Conservation (phyloP, 2,113 vertebrate genomes). For the Microcebus murinus region DNA sequence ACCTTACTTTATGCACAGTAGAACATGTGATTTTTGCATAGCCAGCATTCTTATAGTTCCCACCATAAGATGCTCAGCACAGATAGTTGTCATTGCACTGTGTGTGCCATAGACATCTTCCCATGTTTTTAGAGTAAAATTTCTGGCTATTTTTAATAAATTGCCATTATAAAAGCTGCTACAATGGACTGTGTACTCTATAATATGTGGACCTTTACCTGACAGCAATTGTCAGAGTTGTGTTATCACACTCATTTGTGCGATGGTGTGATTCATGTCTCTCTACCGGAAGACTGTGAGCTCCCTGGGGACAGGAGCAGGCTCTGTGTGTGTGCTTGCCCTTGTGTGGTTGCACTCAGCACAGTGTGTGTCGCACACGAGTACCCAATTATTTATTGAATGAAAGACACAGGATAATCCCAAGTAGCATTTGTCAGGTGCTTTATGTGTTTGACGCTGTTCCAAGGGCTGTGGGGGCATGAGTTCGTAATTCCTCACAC, state of each 20-base stretch:
- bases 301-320: not conserved
- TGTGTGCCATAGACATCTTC: not conserved
- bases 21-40: not conserved
- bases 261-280: not conserved
- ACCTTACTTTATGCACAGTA: not conserved
- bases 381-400: not conserved
- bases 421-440: not conserved
- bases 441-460: not conserved
- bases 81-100: not conserved
- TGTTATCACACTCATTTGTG: not conserved
- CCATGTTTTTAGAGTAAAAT: not conserved
- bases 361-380: not conserved
- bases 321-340: not conserved
- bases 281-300: not conserved
- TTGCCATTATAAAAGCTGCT: too few species aligned
- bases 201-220: fast-evolving
- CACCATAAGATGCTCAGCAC: not conserved
- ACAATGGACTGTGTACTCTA: fast-evolving
- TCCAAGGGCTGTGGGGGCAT: not conserved
- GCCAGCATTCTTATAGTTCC: not conserved
- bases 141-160: not conserved
- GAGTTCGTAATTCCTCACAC: not conserved
- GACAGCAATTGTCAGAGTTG: not conserved
- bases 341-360: not conserved
- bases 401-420: not conserved